Evolutionary conservation across 1,140 invertebrate species (phyloP).

Genomic region (Agrypnia vestita): DNA sequence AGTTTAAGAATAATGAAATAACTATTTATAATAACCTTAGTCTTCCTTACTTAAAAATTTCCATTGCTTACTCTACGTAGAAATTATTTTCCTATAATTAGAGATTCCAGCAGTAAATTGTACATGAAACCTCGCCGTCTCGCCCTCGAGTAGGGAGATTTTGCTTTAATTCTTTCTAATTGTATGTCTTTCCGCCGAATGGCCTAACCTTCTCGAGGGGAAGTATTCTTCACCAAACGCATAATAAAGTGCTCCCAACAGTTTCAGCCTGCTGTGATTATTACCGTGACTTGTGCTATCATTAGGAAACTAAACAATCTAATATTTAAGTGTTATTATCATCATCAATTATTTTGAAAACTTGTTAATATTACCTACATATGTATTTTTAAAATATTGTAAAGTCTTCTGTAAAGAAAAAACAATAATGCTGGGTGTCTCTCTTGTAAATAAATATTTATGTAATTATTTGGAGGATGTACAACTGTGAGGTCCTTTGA

Average conservation of each 20-base stretch:
- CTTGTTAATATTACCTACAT: slow-evolving; percentile 46
- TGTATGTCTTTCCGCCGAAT: slow-evolving; percentile 39
- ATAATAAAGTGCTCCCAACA: slow-evolving; percentile 44
- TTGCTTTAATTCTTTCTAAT: slow-evolving; percentile 23
- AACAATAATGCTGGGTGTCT: slow-evolving; percentile 37
- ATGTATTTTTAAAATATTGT: slow-evolving; percentile 32
- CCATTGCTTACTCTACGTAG: background rate
- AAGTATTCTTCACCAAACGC: slow-evolving; percentile 8
- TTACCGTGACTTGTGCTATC: slow-evolving; percentile 52
- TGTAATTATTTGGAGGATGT: slow-evolving; percentile 33
- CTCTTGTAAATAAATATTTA: slow-evolving; percentile 50
- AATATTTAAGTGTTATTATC: slow-evolving; percentile 51
- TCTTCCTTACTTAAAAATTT: slow-evolving; percentile 9
- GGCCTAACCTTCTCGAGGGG: slow-evolving; percentile 46
- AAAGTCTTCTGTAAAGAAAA: slow-evolving; percentile 40
- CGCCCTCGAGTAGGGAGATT: background rate
- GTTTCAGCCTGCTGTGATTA: slow-evolving; percentile 54
- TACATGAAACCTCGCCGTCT: background rate
- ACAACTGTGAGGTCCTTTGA: slow-evolving; percentile 23
- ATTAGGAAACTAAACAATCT: slow-evolving; percentile 49
- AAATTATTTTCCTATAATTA: background rate
- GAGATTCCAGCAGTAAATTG: background rate
- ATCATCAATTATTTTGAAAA: slow-evolving; percentile 54
- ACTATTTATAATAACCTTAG: background rate
- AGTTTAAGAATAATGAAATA: no score